Base-by-base conservation (phyloP, 2,888 invertebrate species). In the Campopleginae sp. region DNA sequence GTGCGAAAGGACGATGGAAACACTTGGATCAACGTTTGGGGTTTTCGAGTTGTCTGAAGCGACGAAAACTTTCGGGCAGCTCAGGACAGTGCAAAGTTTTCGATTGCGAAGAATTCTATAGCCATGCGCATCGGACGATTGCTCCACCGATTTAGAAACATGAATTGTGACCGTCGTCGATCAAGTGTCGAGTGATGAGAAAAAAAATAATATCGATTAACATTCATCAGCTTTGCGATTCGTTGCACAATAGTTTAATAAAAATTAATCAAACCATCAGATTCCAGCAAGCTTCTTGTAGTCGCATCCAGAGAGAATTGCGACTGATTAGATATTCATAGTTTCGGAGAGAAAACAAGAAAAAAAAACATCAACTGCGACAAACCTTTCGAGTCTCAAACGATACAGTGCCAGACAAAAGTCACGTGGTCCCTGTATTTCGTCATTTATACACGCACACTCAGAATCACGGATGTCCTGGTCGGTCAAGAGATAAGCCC, bases 401-500 rank as follows among this genome's bases (percentile, higher is more conserved):
- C 31, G 6, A 71, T 19, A 38, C 51, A 19, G 38, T 51, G 19
- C 48, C 12, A 44, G 44, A 54, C 19, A 54, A 54, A 48, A 74
- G 27, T 63, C 75, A 46, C 48, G 75, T 65, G 63, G 63, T 46
- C 63, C 14, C 33, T 46, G 48, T 65, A 65, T 65, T 76, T 76
- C 75, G 63, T 48, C 63, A 58, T 48, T 46, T 48, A 31, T 14
- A 44, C 8, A 65, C 33, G 44, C 63, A 63, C 19, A 76, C 63
- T 65, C 7, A 46, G n/a, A 46, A 23, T 61, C 46, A 33, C 48
- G 70, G 44, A 58, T 61, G 31, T 71, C 77, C 80, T 83, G 74
- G 81, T 82, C 75, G 80, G 80, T 74, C 65, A 77, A 51, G 85
- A 83, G 87, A 86, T 86, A 86, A 87, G 80, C 75, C 82, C 82